Percentiles rank a stretch among this genome's conserved stretches.
Evolutionary conservation across 2,797 vertebrate species (phyloP).

Genomic region (Poeciliopsis gracilis): DNA sequence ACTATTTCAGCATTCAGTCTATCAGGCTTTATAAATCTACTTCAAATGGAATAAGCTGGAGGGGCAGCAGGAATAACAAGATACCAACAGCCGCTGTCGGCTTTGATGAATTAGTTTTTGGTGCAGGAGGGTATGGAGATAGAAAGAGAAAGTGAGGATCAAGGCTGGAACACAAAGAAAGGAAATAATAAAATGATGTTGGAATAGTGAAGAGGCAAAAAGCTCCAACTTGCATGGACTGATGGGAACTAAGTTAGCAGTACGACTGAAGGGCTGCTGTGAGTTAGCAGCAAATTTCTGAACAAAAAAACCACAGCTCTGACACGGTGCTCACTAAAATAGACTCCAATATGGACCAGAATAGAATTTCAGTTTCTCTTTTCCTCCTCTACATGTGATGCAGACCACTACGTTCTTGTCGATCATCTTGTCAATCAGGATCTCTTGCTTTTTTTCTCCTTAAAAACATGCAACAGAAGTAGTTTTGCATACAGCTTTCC

Average conservation of each 20-base stretch:
- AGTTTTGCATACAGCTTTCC: background rate
- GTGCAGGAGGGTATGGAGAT: constrained; percentile 13
- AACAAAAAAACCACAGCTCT: background rate
- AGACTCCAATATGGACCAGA: background rate
- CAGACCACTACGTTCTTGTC: background rate
- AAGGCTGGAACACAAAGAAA: background rate
- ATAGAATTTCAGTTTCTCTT: background rate
- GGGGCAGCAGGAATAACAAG: constrained; percentile 23
- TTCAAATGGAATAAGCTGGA: constrained; percentile 22
- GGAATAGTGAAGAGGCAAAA: background rate
- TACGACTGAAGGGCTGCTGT: background rate
- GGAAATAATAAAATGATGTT: background rate
- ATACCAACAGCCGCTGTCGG: constrained; percentile 29
- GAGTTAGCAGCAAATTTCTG: background rate
- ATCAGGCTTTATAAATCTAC: constrained; percentile 21
- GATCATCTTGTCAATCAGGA: background rate
- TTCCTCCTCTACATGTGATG: background rate
- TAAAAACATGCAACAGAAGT: background rate
- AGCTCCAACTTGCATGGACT: background rate
- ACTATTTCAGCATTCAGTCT: background rate
- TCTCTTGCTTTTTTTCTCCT: background rate
- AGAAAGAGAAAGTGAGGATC: background rate
- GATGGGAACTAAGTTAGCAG: background rate
- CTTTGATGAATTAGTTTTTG: constrained; percentile 56
- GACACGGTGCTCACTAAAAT: background rate